Evolutionary conservation across 2,113 vertebrate genomes (phyloP).

Genomic region (Onychostruthus taczanowskii): DNA sequence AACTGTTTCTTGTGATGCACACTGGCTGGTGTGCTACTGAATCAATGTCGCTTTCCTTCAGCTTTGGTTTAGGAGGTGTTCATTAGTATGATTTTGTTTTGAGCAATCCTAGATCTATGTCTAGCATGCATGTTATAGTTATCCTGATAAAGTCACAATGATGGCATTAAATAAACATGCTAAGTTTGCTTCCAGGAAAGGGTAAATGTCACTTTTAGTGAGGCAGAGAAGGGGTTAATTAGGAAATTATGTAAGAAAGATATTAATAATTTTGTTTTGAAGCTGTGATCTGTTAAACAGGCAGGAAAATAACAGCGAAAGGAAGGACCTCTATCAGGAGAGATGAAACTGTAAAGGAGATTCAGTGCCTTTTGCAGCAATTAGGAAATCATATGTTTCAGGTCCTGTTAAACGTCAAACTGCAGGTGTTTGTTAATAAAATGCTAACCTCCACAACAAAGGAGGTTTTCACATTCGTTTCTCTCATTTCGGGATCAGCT

Average conservation of each 20-base stretch:
- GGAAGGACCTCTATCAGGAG: neutral
- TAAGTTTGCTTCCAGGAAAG: neutral
- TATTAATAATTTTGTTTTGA: neutral
- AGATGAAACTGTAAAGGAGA: neutral
- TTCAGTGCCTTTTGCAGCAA: neutral
- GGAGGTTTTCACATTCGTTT: neutral
- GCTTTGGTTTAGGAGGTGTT: neutral
- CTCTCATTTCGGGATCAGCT: neutral
- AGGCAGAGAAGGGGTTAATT: conserved; percentile 11
- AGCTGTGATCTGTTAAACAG: neutral
- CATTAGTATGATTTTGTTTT: neutral
- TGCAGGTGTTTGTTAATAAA: conserved; percentile 22
- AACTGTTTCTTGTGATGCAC: neutral
- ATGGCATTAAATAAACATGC: neutral
- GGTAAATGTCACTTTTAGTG: neutral
- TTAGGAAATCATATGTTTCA: neutral
- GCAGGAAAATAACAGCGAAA: neutral
- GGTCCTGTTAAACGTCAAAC: neutral
- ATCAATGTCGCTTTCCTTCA: neutral
- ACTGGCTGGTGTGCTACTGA: neutral
- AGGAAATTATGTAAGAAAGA: neutral
- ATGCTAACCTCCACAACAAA: neutral
- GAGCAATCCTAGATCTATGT: neutral
- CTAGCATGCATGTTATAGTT: neutral
- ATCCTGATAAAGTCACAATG: neutral